Conservation (phyloP, 2,797 vertebrate genomes). For the Diglossa cyanea region DNA sequence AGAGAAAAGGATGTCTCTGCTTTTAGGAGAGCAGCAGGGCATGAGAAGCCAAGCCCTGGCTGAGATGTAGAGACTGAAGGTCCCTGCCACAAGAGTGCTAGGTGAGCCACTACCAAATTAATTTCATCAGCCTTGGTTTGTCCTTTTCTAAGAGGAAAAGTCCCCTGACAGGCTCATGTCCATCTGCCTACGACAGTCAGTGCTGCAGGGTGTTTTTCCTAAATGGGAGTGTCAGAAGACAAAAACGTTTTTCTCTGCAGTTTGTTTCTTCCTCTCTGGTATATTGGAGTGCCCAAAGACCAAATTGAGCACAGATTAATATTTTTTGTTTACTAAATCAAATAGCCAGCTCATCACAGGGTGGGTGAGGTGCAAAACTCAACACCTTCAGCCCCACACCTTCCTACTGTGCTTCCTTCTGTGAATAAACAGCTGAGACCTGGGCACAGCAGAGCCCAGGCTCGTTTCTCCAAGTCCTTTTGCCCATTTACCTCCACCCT, state of each 20-base stretch:
- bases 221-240: fast-evolving
- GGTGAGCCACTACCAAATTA: not conserved
- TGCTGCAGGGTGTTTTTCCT: not conserved
- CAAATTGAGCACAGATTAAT: not conserved
- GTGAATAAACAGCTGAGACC: not conserved
- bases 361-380: not conserved
- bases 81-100: not conserved
- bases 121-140: not conserved
- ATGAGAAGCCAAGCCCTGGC: not conserved
- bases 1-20: not conserved
- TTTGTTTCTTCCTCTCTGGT: not conserved
- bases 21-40: not conserved
- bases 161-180: fast-evolving
- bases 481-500: not conserved
- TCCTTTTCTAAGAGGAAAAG: not conserved
- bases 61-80: not conserved
- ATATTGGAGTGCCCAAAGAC: not conserved
- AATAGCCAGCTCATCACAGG: not conserved
- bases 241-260: not conserved
- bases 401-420: fast-evolving
- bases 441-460: not conserved
- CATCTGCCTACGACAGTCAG: not conserved
- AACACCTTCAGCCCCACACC: not conserved
- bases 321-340: not conserved
- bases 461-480: not conserved